phyloP scores from a whole-genome alignment of 1,140 invertebrate species.

The Caenorhabditis inopinata region DNA sequence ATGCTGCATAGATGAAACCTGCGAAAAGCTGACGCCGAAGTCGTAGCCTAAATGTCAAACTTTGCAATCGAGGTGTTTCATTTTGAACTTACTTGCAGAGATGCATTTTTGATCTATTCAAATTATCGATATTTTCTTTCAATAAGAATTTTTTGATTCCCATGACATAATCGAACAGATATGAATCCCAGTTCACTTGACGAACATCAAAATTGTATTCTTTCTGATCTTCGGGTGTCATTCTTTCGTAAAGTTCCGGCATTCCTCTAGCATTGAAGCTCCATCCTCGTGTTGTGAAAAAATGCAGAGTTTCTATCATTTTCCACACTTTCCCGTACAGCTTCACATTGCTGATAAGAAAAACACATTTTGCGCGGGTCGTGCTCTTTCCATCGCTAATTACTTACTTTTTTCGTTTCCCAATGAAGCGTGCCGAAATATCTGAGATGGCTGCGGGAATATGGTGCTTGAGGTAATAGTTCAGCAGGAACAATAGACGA shows the following conservation, averaged over 20 bases:
- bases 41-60: constrained; percentile 50
- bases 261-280: constrained; percentile 56
- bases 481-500: constrained; percentile 54
- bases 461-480: constrained; percentile 63
- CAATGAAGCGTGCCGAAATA: constrained; percentile 34
- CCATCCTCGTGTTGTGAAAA: constrained; percentile 64
- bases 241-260: constrained; percentile 53
- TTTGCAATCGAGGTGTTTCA: not conserved
- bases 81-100: constrained; percentile 43
- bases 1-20: constrained; percentile 6
- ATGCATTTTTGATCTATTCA: constrained; percentile 50
- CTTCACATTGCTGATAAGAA: constrained; percentile 55
- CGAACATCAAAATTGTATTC: constrained; percentile 64
- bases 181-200: constrained; percentile 61
- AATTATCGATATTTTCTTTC: constrained; percentile 57
- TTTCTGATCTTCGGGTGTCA: constrained; percentile 59
- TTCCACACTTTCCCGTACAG: constrained; percentile 62
- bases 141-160: constrained; percentile 63
- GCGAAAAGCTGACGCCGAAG: constrained; percentile 54
- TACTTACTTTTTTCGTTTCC: constrained; percentile 57
- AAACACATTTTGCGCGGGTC: not conserved
- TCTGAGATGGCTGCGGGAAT: constrained; percentile 58
- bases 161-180: constrained; percentile 65
- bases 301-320: constrained; percentile 65
- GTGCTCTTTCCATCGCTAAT: not conserved